Percentiles rank a stretch among this genome's conserved stretches.
phyloP scores from a whole-genome alignment of 1,140 invertebrate species.

The Drosophila busckii region DNA sequence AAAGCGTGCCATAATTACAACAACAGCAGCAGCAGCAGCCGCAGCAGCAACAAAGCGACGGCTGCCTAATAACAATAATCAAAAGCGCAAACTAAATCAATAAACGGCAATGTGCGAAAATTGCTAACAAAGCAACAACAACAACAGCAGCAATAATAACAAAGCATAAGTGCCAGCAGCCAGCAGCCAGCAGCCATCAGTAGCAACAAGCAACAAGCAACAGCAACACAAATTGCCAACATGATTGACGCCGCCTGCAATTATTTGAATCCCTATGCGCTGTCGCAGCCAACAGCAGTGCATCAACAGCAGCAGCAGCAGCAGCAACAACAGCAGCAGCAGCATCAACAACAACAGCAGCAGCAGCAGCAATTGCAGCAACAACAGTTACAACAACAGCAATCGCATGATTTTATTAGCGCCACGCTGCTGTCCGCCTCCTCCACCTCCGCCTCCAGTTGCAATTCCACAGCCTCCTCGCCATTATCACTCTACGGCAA shows the following conservation, averaged over 20 bases:
- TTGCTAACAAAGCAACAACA: constrained; percentile 32
- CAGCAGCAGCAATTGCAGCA: constrained; percentile 31
- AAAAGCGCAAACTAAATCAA: constrained; percentile 41
- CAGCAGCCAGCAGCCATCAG: constrained; percentile 3
- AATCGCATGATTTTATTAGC: constrained; percentile 40
- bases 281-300: constrained; percentile 30
- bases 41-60: constrained; percentile 5
- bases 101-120: constrained; percentile 63
- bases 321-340: constrained; percentile 34
- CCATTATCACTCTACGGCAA: constrained; percentile 16
- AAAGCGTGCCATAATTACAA: constrained; percentile 64
- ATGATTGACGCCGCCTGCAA: constrained; percentile 78
- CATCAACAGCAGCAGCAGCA: constrained; percentile 40
- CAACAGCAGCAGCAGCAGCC: constrained; percentile 8
- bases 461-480: constrained; percentile 11
- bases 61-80: constrained; percentile 23
- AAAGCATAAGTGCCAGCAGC: too few species aligned
- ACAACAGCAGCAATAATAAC: constrained; percentile 7
- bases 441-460: constrained; percentile 6
- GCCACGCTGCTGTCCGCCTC: constrained; percentile 34
- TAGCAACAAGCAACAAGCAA: too few species aligned
- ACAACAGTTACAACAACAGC: constrained; percentile 30
- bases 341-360: constrained; percentile 15
- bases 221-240: constrained; percentile 33
- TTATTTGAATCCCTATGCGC: constrained; percentile 69